Evolutionary conservation across 2,113 vertebrate species (phyloP).

Genomic region (Isurus oxyrinchus): DNA sequence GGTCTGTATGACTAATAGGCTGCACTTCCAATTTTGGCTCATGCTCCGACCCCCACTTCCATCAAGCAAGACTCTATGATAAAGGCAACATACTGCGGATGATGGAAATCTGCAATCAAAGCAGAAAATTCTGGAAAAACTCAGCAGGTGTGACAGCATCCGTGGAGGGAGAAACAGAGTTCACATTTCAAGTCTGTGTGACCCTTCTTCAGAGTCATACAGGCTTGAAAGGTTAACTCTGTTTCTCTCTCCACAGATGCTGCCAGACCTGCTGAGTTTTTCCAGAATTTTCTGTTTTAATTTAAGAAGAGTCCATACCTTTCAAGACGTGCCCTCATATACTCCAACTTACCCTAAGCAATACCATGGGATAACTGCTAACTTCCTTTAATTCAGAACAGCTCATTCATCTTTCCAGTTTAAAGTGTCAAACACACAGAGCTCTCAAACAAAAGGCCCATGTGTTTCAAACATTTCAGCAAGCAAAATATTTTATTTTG

Average conservation of each 20-base stretch:
- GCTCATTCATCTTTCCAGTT: too few species aligned
- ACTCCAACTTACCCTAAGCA: background rate
- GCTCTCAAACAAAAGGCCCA: background rate
- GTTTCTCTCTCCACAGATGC: too few species aligned
- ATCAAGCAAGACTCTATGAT: background rate
- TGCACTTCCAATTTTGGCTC: background rate
- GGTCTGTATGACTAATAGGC: background rate
- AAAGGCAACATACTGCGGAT: too few species aligned
- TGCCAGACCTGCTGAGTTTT: too few species aligned
- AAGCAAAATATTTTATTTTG: background rate
- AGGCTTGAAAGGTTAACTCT: too few species aligned
- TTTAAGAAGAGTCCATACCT: background rate
- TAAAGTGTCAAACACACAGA: background rate
- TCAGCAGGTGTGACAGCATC: too few species aligned
- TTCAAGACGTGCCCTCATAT: background rate
- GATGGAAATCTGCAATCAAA: too few species aligned
- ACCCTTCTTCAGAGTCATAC: too few species aligned
- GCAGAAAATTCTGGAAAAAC: too few species aligned
- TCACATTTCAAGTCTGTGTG: too few species aligned
- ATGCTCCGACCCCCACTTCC: background rate
- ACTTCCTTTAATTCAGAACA: background rate
- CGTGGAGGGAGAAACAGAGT: too few species aligned
- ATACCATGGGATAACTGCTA: background rate
- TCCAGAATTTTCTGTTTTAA: too few species aligned
- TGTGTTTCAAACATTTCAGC: background rate